Evolutionary conservation across 2,888 invertebrate species (phyloP).

Genomic region (Sesia apiformis): DNA sequence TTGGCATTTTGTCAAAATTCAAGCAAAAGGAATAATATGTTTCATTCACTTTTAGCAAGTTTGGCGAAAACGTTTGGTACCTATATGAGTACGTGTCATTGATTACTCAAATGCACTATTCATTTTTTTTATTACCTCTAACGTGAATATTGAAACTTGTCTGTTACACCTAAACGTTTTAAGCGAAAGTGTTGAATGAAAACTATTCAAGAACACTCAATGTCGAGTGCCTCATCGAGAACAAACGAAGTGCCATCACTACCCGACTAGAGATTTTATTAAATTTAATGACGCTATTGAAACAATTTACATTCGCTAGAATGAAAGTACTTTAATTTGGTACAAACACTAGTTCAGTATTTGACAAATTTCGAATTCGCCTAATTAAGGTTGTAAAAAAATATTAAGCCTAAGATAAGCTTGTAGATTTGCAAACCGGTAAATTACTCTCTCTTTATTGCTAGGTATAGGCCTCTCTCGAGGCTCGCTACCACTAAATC

Average conservation of each 20-base stretch:
- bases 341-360: neutral
- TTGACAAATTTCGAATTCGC: neutral
- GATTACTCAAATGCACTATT: too few relatives aligned
- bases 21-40: too few relatives aligned
- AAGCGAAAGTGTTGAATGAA: constrained; percentile 3
- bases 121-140: too few relatives aligned
- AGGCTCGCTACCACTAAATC: too few relatives aligned
- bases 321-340: neutral
- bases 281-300: neutral
- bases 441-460: too few relatives aligned
- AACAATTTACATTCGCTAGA: neutral
- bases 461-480: too few relatives aligned
- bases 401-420: neutral
- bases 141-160: neutral
- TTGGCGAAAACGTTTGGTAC: too few relatives aligned
- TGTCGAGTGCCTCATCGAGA: constrained; percentile 18
- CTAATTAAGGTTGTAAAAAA: neutral
- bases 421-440: too few relatives aligned
- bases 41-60: too few relatives aligned
- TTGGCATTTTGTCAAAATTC: too few relatives aligned
- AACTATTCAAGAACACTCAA: constrained; percentile 13
- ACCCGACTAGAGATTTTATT: neutral
- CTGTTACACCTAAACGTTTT: neutral
- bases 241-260: constrained; percentile 16
- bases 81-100: too few relatives aligned